A percentile compares a stretch with the other conserved stretches of the same genome.
These are phyloP conservation scores for Symphodus melops DNA, from an alignment of 2,113 vertebrate genomes.

Conservation along the genomic window DNA sequence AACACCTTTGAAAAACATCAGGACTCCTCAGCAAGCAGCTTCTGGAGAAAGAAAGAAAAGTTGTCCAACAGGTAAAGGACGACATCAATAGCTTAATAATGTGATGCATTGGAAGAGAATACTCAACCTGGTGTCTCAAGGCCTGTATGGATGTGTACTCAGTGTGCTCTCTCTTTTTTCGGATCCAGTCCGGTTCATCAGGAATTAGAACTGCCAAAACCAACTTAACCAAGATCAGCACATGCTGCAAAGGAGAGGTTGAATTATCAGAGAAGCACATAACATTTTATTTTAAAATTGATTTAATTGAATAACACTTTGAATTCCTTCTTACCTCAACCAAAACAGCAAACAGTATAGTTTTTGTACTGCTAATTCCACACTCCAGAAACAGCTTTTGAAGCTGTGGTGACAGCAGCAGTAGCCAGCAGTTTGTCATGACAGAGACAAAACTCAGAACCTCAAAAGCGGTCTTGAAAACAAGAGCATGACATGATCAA, in stretches of 20 bases:
- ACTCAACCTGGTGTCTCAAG: conserved; percentile 77
- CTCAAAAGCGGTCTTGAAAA: conserved; percentile 82
- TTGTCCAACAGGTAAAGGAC: not conserved
- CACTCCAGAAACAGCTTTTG: conserved; percentile 63
- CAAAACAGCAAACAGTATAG: conserved; percentile 76
- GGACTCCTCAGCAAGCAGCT: conserved; percentile 25
- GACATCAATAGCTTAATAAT: not conserved
- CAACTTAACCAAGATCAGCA: conserved; percentile 81
- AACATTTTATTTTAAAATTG: not conserved
- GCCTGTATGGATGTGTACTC: conserved; percentile 83
- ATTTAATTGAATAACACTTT: not conserved
- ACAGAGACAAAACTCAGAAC: conserved; percentile 83
- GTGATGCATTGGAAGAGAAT: not conserved
- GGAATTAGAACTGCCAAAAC: conserved; percentile 81
- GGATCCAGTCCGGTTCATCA: conserved; percentile 85
- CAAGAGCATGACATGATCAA: not conserved
- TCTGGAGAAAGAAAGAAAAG: conserved; percentile 31
- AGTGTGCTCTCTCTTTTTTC: conserved; percentile 77
- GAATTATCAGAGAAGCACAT: not conserved
- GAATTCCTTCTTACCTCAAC: conserved; percentile 75
- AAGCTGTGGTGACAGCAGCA: conserved; percentile 83
- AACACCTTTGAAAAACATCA: conserved; percentile 31
- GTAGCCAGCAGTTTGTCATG: conserved; percentile 86
- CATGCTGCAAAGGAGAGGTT: conserved; percentile 72
- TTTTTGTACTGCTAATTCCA: conserved; percentile 62